Evolutionary conservation across 2,113 vertebrate species (phyloP).

Genomic region (Melanerpes aurifrons): DNA sequence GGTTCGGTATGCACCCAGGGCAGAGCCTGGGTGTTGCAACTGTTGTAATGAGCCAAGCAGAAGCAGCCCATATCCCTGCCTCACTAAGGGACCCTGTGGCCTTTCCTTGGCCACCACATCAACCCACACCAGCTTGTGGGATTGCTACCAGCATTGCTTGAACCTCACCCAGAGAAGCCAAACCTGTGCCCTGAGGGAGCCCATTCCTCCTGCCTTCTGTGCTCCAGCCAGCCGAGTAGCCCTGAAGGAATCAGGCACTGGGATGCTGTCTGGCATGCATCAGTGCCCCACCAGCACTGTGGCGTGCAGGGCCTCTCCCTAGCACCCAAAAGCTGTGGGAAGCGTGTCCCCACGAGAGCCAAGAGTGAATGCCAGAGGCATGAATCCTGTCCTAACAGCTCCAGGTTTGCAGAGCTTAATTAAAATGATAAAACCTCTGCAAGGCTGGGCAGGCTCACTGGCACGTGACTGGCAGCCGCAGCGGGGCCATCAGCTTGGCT

Average conservation of each 20-base stretch:
- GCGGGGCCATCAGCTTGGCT: accelerated
- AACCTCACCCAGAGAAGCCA: neutral
- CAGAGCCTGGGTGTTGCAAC: neutral
- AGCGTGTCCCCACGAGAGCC: neutral
- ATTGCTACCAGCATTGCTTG: neutral
- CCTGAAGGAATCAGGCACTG: neutral
- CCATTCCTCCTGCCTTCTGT: accelerated
- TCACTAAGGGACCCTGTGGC: neutral
- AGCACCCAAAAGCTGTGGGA: neutral
- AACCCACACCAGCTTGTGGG: neutral
- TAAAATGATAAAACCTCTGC: conserved; percentile 20
- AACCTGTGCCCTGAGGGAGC: neutral
- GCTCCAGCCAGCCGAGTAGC: neutral
- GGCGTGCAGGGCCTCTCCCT: neutral
- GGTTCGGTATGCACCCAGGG: accelerated
- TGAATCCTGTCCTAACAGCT: conserved; percentile 59
- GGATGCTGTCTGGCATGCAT: accelerated
- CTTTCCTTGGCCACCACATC: accelerated
- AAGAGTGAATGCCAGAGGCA: conserved; percentile 55
- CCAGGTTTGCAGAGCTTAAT: conserved; percentile 61
- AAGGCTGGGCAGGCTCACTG: conserved; percentile 60
- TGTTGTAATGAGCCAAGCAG: neutral
- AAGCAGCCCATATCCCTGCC: accelerated
- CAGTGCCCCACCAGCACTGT: accelerated
- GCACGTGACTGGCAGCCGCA: neutral